Percentiles rank a stretch among this genome's conserved stretches.
Conservation (phyloP, 2,113 vertebrate genomes). For the Thermophis baileyi region DNA sequence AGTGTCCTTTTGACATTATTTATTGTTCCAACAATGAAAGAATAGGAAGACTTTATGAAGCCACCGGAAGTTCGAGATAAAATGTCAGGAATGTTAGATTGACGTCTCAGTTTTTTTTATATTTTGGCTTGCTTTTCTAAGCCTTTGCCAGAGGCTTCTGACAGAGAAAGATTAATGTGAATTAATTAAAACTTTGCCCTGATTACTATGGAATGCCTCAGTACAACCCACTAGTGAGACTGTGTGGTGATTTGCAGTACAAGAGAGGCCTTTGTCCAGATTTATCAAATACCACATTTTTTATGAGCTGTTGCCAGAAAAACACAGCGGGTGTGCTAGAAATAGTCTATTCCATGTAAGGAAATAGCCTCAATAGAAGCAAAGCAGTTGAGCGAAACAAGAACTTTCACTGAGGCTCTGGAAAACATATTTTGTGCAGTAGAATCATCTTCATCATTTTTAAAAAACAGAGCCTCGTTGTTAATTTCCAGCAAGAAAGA, state of each 20-base stretch:
- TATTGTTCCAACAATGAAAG: background rate
- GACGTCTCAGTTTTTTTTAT: conserved; percentile 51
- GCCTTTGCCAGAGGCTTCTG: conserved; percentile 52
- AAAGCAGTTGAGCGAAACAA: conserved; percentile 21
- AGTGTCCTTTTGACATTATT: background rate
- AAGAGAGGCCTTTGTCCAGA: conserved; percentile 83
- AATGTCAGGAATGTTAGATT: conserved; percentile 43
- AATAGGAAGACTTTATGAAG: conserved; percentile 10
- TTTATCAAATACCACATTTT: conserved; percentile 67
- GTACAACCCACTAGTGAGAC: conserved; percentile 66
- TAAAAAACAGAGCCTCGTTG: background rate
- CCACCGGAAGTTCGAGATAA: conserved; percentile 18
- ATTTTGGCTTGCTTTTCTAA: conserved; percentile 54
- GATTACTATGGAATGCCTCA: conserved; percentile 62
- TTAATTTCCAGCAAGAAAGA: background rate
- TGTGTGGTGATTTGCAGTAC: conserved; percentile 71
- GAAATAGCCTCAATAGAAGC: conserved; percentile 49
- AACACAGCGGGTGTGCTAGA: conserved; percentile 69
- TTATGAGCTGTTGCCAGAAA: conserved; percentile 64
- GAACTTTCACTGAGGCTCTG: conserved; percentile 42
- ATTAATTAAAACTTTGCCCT: conserved; percentile 63
- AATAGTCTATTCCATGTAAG: conserved; percentile 71
- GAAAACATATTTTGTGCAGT: conserved; percentile 46
- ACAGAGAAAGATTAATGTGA: conserved; percentile 62
- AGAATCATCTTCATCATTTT: conserved; percentile 21